Evolutionary conservation across 2,888 invertebrate species (phyloP).

Genomic region (Ptychoptera albimana): DNA sequence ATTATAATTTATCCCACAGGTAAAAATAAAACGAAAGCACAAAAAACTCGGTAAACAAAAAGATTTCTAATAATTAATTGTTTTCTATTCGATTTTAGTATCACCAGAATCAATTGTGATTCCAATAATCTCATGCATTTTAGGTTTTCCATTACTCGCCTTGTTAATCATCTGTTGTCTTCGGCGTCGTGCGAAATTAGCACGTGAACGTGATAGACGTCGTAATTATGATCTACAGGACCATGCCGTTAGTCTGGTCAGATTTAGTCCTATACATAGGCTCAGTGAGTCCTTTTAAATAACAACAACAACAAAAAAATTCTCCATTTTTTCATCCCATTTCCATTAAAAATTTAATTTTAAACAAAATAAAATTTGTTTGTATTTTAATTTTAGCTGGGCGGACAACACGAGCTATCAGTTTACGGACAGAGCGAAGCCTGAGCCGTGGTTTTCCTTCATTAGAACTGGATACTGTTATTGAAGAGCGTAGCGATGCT

Average conservation of each 20-base stretch:
- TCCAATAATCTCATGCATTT: conserved; percentile 77
- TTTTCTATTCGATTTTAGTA: conserved; percentile 39
- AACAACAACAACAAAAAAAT: conserved; percentile 9
- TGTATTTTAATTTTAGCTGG: too few relatives aligned
- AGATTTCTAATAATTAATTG: neutral
- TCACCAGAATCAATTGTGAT: conserved; percentile 77
- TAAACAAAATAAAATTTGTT: too few relatives aligned
- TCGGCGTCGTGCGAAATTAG: conserved; percentile 65
- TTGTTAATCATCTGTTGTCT: conserved; percentile 76
- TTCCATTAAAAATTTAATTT: too few relatives aligned
- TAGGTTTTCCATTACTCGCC: conserved; percentile 75
- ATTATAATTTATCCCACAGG: too few relatives aligned
- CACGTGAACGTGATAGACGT: conserved; percentile 64
- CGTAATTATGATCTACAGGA: conserved; percentile 69
- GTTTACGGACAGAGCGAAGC: conserved; percentile 45
- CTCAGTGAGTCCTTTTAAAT: conserved; percentile 39
- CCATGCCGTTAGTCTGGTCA: conserved; percentile 67
- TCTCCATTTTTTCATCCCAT: too few relatives aligned
- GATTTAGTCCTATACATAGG: conserved; percentile 55
- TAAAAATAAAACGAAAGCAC: too few relatives aligned
- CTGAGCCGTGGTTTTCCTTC: conserved; percentile 60
- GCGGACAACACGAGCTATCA: conserved; percentile 41
- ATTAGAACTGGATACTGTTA: conserved; percentile 65
- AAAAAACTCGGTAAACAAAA: neutral
- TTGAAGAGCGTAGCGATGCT: conserved; percentile 68